A percentile compares a stretch with the other conserved stretches of the same genome.
Evolutionary conservation across 2,888 invertebrate genomes (phyloP).

Genomic region (Dasypogon diadema): DNA sequence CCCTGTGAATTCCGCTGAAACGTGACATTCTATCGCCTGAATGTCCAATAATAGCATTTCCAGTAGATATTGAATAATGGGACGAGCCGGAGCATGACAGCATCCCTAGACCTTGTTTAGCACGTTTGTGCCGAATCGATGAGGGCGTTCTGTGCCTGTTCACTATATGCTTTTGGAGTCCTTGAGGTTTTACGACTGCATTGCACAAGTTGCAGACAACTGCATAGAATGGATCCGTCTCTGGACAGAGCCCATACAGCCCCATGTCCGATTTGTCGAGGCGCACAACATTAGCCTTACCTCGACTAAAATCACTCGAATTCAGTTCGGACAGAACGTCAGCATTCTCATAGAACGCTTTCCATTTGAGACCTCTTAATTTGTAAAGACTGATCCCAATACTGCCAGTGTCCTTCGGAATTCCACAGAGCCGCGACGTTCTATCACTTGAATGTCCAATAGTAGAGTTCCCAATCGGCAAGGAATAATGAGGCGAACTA

Average conservation of each 20-base stretch:
- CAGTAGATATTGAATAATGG: neutral
- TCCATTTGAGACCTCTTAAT: slow-evolving; percentile 38
- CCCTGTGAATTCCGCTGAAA: neutral
- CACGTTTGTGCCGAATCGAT: neutral
- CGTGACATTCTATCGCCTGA: neutral
- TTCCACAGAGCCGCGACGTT: neutral
- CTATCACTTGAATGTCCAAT: neutral
- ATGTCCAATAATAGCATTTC: neutral
- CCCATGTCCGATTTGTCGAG: slow-evolving; percentile 75
- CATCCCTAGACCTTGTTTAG: neutral
- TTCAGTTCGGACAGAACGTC: neutral
- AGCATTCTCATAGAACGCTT: slow-evolving; percentile 16
- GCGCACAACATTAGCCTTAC: slow-evolving; percentile 67
- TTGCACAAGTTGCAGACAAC: slow-evolving; percentile 84
- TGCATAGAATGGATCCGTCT: slow-evolving; percentile 80
- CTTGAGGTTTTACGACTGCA: slow-evolving; percentile 82
- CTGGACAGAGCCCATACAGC: slow-evolving; percentile 83
- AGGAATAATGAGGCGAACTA: neutral
- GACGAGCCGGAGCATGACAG: neutral
- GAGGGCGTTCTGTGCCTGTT: slow-evolving; percentile 68
- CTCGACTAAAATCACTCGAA: slow-evolving; percentile 70
- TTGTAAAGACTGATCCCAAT: neutral
- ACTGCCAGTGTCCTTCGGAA: neutral
- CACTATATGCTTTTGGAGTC: slow-evolving; percentile 79
- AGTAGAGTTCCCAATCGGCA: neutral